Conservation (phyloP, 2,888 invertebrate genomes). For the Dicranocentrus wangi region DNA sequence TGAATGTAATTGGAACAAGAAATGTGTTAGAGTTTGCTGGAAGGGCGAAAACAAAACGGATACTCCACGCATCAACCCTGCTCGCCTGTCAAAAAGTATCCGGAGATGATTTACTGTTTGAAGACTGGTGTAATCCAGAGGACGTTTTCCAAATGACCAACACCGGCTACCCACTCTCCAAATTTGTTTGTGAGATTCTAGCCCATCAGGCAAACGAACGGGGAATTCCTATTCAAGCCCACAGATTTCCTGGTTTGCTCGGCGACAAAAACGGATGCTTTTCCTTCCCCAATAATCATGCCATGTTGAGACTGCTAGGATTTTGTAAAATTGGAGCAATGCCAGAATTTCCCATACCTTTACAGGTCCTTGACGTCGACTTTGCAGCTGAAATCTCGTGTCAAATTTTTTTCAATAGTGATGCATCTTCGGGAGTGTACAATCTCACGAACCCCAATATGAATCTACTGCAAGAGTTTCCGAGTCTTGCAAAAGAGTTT, state of each 20-base stretch:
- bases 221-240: constrained; percentile 59
- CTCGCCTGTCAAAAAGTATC: constrained; percentile 35
- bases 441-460: constrained; percentile 63
- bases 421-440: constrained; percentile 42
- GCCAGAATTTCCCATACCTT: constrained; percentile 49
- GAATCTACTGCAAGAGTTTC: constrained; percentile 42
- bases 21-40: constrained; percentile 63
- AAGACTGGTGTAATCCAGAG: constrained; percentile 53
- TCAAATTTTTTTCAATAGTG: constrained; percentile 50
- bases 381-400: constrained; percentile 55
- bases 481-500: constrained; percentile 42
- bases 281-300: constrained; percentile 57
- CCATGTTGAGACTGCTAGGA: constrained; percentile 50
- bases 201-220: constrained; percentile 42
- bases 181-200: constrained; percentile 64
- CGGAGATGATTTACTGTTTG: constrained; percentile 38
- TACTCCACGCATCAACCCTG: constrained; percentile 62
- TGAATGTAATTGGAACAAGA: constrained; percentile 42
- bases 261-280: constrained; percentile 63
- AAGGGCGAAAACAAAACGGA: constrained; percentile 41
- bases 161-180: constrained; percentile 58
- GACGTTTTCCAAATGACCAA: constrained; percentile 51
- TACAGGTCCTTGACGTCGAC: constrained; percentile 57
- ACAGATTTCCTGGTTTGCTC: constrained; percentile 58
- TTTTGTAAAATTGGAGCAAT: constrained; percentile 54